Evolutionary conservation across 1,140 invertebrate species (phyloP).

Genomic region (Panagrolaimus sp.): DNA sequence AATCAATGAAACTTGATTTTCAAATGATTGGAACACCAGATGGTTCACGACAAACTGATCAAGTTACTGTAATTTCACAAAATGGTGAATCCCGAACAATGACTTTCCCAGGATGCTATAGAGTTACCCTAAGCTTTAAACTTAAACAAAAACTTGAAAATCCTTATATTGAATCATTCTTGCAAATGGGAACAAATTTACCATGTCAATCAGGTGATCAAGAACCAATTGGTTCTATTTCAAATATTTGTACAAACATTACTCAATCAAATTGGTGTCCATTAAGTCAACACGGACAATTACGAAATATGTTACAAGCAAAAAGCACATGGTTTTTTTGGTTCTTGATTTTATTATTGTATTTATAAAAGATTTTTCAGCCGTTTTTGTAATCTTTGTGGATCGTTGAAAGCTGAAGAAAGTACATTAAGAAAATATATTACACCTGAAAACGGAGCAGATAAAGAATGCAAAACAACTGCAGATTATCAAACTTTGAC

Average conservation of each 20-base stretch:
- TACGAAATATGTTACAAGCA: conserved; percentile 31
- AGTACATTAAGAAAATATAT: conserved; percentile 34
- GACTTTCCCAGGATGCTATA: conserved; percentile 41
- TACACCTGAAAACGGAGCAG: conserved; percentile 24
- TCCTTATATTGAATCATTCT: conserved; percentile 42
- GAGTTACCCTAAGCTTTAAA: conserved; percentile 31
- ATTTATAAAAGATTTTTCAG: conserved; percentile 18
- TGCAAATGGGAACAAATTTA: conserved; percentile 42
- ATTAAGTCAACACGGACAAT: conserved; percentile 33
- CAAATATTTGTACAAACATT: conserved; percentile 36
- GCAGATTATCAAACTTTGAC: conserved; percentile 31
- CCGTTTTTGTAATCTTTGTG: conserved; percentile 41
- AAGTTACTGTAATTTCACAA: conserved; percentile 34
- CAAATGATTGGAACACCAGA: conserved; percentile 28
- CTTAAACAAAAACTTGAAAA: conserved; percentile 33
- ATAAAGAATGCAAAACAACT: conserved; percentile 27
- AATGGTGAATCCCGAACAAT: conserved; percentile 32
- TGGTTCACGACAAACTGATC: conserved; percentile 13
- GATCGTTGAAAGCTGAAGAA: conserved; percentile 27
- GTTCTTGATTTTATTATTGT: not conserved
- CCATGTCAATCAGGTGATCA: conserved; percentile 32
- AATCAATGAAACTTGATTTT: conserved; percentile 29
- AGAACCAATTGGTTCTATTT: conserved; percentile 19
- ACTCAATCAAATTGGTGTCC: conserved; percentile 43
- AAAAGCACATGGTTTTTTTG: conserved; percentile 34